Conservation (phyloP, 2,113 vertebrate species). For the Dolichotis patagonum region DNA sequence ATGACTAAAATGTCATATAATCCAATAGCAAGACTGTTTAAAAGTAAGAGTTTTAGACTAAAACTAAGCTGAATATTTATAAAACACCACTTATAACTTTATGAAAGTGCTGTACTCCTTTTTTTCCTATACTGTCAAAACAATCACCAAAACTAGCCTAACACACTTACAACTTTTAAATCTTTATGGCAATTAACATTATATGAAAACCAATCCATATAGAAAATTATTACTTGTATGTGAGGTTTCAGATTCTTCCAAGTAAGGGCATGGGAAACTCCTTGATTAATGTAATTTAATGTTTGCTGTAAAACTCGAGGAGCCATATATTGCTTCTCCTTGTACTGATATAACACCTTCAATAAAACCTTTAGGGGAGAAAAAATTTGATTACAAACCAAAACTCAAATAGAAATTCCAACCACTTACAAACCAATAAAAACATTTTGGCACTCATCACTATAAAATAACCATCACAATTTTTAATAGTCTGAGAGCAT, state of each 20-base stretch:
- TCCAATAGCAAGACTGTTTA: background rate
- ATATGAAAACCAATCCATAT: slow-evolving; percentile 34
- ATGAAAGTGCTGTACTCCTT: background rate
- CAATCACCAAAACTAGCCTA: background rate
- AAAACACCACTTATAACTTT: background rate
- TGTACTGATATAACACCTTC: slow-evolving; percentile 98
- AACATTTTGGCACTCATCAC: background rate
- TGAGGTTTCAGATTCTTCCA: slow-evolving; percentile 99
- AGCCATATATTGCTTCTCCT: slow-evolving; percentile 98
- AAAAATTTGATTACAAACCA: slow-evolving; percentile 5
- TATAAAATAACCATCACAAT: background rate
- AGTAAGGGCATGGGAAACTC: slow-evolving; percentile 96
- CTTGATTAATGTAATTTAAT: slow-evolving; percentile 98
- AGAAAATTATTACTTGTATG: slow-evolving; percentile 93
- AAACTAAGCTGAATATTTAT: slow-evolving; percentile 14
- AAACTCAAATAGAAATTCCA: slow-evolving; percentile 55
- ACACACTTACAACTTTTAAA: slow-evolving; percentile 3
- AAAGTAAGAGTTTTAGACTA: background rate
- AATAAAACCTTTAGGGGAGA: slow-evolving; percentile 92
- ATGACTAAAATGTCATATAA: background rate
- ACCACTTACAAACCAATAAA: slow-evolving; percentile 23
- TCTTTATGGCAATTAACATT: background rate
- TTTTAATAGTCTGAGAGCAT: background rate
- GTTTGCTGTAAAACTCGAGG: slow-evolving; percentile 98
- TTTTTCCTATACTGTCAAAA: slow-evolving; percentile 34